These are phyloP conservation scores for Propithecus perrieri DNA, from an alignment of 2,797 vertebrate species.

Conservation along the genomic window DNA sequence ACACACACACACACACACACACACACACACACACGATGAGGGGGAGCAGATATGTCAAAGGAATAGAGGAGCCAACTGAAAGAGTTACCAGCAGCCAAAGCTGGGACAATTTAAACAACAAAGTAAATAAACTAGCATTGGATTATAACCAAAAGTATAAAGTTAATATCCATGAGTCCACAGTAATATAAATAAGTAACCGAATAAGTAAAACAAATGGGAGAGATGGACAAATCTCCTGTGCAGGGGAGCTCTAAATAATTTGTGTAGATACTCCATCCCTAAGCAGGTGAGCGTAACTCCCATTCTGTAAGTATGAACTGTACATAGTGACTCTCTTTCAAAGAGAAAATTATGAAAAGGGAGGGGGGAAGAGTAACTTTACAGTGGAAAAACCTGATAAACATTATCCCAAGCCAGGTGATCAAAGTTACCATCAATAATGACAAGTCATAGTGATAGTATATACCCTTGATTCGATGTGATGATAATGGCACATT, in stretches of 20 bases:
- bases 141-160: background rate
- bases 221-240: background rate
- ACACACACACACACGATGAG: too few species aligned
- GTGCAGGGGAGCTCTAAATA: background rate
- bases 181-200: background rate
- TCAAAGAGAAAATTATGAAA: conserved; percentile 29
- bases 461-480: background rate
- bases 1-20: background rate
- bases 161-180: background rate
- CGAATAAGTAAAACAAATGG: background rate
- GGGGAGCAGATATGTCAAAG: background rate
- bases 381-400: background rate
- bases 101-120: background rate
- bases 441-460: background rate
- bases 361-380: background rate
- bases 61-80: background rate
- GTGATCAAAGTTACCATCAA: background rate
- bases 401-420: background rate
- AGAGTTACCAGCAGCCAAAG: background rate
- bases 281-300: background rate
- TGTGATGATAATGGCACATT: background rate
- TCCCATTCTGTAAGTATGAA: background rate
- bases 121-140: background rate
- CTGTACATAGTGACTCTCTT: background rate
- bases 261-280: background rate